Percentiles rank a stretch among this genome's conserved stretches.
Conservation (phyloP, 2,888 invertebrate genomes). For the Meteorus colon region DNA sequence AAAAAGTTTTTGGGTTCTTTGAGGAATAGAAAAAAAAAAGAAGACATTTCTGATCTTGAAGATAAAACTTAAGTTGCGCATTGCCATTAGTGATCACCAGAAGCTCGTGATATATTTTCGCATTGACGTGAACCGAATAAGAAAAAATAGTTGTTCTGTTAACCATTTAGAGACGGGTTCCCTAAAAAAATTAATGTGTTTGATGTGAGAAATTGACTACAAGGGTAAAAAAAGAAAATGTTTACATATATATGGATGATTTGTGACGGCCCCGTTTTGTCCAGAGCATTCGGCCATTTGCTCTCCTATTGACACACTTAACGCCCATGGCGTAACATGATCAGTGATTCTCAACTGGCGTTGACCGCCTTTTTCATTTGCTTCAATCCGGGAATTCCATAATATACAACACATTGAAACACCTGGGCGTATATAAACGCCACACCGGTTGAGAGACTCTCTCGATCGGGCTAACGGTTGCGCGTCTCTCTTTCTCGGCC, state of each 20-base stretch:
- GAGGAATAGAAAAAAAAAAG: too few species aligned
- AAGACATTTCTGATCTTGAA: too few species aligned
- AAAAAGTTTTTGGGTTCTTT: too few species aligned
- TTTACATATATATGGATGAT: conserved; percentile 32
- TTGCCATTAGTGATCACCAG: too few species aligned
- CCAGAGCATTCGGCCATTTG: conserved; percentile 62
- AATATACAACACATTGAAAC: not conserved
- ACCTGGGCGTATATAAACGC: not conserved
- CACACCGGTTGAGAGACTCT: conserved; percentile 36
- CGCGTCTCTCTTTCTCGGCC: conserved; percentile 39
- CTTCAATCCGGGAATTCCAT: conserved; percentile 47
- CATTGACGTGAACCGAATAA: too few species aligned
- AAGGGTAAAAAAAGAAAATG: not conserved
- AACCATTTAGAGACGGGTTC: too few species aligned
- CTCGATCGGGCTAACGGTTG: conserved; percentile 54
- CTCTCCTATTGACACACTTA: conserved; percentile 70
- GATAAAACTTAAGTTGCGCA: too few species aligned
- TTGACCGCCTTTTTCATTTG: conserved; percentile 39
- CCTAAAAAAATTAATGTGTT: not conserved
- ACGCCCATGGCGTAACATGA: conserved; percentile 52
- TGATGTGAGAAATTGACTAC: not conserved
- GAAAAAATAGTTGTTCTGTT: too few species aligned
- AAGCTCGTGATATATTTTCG: too few species aligned
- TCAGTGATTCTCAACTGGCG: conserved; percentile 51
- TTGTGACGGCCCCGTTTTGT: conserved; percentile 39